A percentile compares a stretch with the other conserved stretches of the same genome.
Evolutionary conservation across 2,888 invertebrate species (phyloP).

Genomic region (Apamea crenata): DNA sequence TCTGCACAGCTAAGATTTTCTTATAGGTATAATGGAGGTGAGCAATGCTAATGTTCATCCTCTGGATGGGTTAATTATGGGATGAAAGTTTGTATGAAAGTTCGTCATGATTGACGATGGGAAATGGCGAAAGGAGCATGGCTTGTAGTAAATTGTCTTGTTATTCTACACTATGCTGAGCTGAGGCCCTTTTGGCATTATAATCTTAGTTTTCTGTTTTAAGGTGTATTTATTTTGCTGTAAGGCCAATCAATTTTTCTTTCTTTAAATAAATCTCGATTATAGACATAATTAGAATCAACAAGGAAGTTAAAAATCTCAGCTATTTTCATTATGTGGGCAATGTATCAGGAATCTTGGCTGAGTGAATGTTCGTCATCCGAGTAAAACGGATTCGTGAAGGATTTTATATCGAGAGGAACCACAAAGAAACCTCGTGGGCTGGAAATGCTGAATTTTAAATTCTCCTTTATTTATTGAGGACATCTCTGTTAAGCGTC

Average conservation of each 20-base stretch:
- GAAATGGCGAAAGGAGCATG: neutral
- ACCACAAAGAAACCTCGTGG: slow-evolving; percentile 6
- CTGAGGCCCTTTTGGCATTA: too few relatives aligned
- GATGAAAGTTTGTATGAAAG: neutral
- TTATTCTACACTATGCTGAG: too few relatives aligned
- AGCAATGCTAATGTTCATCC: neutral
- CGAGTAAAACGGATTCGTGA: slow-evolving; percentile 22
- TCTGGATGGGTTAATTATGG: neutral
- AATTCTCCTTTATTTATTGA: slow-evolving; percentile 46
- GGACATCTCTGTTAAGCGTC: slow-evolving; percentile 4
- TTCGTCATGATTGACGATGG: neutral
- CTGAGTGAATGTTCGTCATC: slow-evolving; percentile 10
- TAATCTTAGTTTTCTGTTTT: too few relatives aligned
- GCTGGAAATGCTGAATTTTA: slow-evolving; percentile 35
- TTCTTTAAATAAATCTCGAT: neutral
- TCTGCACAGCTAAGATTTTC: neutral
- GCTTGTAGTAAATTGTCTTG: neutral
- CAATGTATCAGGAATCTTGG: neutral
- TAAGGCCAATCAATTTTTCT: too few relatives aligned
- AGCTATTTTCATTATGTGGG: slow-evolving; percentile 1
- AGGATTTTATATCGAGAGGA: slow-evolving; percentile 23
- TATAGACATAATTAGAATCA: neutral
- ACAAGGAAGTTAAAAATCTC: neutral
- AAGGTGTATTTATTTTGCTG: too few relatives aligned
- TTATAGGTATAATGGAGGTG: neutral